Base-by-base conservation (phyloP, 2,888 invertebrate species). In the Drosophila yooni region DNA sequence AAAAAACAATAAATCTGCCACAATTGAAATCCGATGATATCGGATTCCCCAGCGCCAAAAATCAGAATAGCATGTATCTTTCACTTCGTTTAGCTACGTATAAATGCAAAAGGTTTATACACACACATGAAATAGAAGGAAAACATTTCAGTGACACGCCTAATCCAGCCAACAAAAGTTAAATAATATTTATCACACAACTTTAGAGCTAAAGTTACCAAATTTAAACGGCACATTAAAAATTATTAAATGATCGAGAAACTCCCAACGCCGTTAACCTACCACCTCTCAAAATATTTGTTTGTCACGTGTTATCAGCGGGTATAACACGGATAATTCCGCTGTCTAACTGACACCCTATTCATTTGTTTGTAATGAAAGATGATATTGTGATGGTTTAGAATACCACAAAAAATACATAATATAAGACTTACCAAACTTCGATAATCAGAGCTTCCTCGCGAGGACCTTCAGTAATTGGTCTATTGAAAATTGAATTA, bases 371-470 rank as follows among this genome's bases (percentile, higher is more conserved):
- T 11, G 4, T 1, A 40, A 10, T 40, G n/a, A 10, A n/a, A 5
- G 4, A 10, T 10, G 10, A 40, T 40, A n/a, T n/a, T 40, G 10
- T n/a, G 2, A 40, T 40, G n/a, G n/a, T 40, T 4, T n/a, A 11
- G 10, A 4, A 11, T 21, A 21, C 21, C 5, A 43, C 21, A 43
- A 43, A n/a, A 21, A 25, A 15, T 46, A 4, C 8, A 15, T 46
- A 15, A 46, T 25, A 25, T 25, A 25, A 46, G 25, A 73, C 89
- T 79, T 83, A 91, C 91, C 97, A 97, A 27, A 97, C 96, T 95
- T 97, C 97, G 76, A 97, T 93, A 88, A 95, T 95, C 33, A 97
- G 94, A 15, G 95, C 95, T 91, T 97, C 97, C 73, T 96, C 96
- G 62, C 95, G 94, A 18, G 95, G 94, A 91, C 95, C 96, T 69